Evolutionary conservation across 2,113 vertebrate species (phyloP).

Genomic region (Canis aureus): DNA sequence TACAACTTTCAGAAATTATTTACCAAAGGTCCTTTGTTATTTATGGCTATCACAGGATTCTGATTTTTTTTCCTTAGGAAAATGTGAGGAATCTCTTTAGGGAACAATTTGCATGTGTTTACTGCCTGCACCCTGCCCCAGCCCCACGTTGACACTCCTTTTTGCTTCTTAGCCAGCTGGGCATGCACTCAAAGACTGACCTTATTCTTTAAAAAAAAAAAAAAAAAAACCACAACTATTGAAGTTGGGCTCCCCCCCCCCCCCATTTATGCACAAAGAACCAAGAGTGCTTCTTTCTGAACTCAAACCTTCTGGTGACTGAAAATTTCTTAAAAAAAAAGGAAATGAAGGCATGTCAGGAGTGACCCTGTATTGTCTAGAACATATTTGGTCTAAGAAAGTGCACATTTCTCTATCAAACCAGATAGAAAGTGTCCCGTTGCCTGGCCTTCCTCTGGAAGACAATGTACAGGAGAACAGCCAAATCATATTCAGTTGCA

Average conservation of each 20-base stretch:
- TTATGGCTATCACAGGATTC: neutral
- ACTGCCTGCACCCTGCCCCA: accelerated
- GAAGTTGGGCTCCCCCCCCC: neutral
- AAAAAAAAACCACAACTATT: neutral
- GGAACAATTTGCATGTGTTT: too few species aligned
- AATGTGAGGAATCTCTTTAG: too few species aligned
- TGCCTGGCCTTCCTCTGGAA: constrained; percentile 3
- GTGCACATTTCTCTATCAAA: neutral
- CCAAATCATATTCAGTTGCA: neutral
- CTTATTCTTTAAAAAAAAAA: neutral
- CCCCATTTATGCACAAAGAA: neutral
- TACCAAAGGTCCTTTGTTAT: neutral
- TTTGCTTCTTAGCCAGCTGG: neutral
- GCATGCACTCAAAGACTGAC: neutral
- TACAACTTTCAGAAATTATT: neutral
- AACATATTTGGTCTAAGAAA: neutral
- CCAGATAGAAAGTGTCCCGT: neutral
- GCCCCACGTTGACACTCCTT: accelerated
- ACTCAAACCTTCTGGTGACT: neutral
- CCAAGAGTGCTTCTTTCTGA: neutral
- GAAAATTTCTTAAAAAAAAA: neutral
- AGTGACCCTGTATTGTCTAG: neutral
- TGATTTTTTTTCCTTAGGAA: neutral
- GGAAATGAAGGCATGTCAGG: neutral
- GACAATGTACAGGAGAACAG: neutral